Percentiles rank a stretch among this genome's conserved stretches.
These are phyloP conservation scores for Canis aureus DNA, from an alignment of 2,113 vertebrate genomes.

Conservation along the genomic window DNA sequence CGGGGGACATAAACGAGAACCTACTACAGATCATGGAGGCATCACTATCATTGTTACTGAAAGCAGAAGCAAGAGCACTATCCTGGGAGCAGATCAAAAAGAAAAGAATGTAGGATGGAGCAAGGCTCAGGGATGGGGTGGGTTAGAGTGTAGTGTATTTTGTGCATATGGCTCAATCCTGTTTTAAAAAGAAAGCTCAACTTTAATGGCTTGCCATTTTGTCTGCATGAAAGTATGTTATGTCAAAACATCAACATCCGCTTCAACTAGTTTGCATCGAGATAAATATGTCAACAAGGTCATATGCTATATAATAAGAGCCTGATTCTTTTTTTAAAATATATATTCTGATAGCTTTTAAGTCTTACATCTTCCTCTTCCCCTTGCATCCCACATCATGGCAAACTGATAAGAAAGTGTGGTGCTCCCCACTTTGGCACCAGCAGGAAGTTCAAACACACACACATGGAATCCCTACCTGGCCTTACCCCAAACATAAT, in stretches of 20 bases:
- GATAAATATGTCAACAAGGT: neutral
- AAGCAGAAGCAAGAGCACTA: neutral
- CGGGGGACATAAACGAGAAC: neutral
- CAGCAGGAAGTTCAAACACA: neutral
- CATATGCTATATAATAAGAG: neutral
- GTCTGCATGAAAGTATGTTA: neutral
- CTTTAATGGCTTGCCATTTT: neutral
- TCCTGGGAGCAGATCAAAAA: constrained; percentile 23
- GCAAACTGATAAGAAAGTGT: neutral
- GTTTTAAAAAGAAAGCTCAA: neutral
- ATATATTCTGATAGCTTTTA: neutral
- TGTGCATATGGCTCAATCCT: neutral
- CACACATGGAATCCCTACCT: neutral
- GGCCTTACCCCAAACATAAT: neutral
- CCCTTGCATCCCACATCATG: neutral
- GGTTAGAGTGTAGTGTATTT: neutral
- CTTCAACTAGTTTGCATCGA: neutral
- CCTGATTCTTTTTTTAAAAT: neutral
- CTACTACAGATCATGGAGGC: neutral
- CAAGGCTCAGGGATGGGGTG: neutral
- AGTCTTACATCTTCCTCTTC: neutral
- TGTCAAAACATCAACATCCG: constrained; percentile 15
- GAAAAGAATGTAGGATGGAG: neutral
- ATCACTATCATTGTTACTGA: neutral
- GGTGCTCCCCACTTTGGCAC: neutral